phyloP scores from a whole-genome alignment of 1,140 invertebrate genomes.

The Drosophila rhopaloa region DNA sequence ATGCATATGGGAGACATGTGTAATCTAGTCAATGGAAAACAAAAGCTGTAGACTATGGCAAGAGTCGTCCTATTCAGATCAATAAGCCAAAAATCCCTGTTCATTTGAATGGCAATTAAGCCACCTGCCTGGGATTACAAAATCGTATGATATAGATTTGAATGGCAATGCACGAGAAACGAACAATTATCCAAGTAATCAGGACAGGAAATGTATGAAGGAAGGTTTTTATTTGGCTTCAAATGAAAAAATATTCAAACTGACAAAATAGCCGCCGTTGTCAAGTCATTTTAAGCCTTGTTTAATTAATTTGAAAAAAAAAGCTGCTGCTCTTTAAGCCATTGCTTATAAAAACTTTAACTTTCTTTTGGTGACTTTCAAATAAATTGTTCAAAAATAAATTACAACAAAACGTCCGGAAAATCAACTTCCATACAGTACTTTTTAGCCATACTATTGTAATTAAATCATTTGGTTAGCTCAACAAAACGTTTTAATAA shows the following conservation, averaged over 20 bases:
- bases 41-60: slow-evolving; percentile 9
- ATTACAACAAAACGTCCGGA: too few relatives aligned
- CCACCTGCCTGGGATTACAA: neutral
- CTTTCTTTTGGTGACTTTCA: too few relatives aligned
- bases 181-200: neutral
- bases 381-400: too few relatives aligned
- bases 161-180: neutral
- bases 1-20: slow-evolving; percentile 22
- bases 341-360: too few relatives aligned
- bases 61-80: neutral
- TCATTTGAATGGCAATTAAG: neutral
- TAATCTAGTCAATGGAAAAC: slow-evolving; percentile 28
- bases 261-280: too few relatives aligned
- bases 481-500: neutral
- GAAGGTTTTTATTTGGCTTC: neutral
- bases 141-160: slow-evolving; percentile 1
- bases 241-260: neutral
- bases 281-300: too few relatives aligned
- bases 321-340: too few relatives aligned
- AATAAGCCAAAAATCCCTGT: slow-evolving; percentile 4
- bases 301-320: too few relatives aligned
- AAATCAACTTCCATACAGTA: too few relatives aligned
- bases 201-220: neutral
- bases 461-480: neutral
- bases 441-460: neutral